These are phyloP conservation scores for Atherix ibis DNA, from an alignment of 2,888 invertebrate genomes.

Conservation along the genomic window DNA sequence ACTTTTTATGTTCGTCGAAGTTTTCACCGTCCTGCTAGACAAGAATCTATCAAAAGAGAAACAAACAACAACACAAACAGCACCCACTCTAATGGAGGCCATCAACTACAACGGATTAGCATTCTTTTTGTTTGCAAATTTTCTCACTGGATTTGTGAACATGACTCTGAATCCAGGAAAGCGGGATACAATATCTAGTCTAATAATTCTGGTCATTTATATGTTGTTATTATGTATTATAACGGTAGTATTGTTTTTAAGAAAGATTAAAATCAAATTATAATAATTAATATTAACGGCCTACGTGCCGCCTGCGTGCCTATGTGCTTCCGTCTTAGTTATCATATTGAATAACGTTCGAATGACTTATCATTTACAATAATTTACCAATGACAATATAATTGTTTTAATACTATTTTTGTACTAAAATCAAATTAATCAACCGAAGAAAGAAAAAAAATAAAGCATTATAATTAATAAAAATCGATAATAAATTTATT, in stretches of 20 bases:
- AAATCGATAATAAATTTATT: too few species aligned
- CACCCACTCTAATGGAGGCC: slow-evolving; percentile 46
- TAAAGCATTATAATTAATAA: too few species aligned
- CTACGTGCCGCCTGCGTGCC: too few species aligned
- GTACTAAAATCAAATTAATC: too few species aligned
- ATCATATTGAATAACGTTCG: too few species aligned
- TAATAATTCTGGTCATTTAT: slow-evolving; percentile 42
- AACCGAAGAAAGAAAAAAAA: too few species aligned
- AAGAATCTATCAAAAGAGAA: slow-evolving; percentile 1
- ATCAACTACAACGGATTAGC: slow-evolving; percentile 67
- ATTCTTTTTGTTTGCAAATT: slow-evolving; percentile 72
- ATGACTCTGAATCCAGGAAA: slow-evolving; percentile 47
- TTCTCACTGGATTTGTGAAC: slow-evolving; percentile 73
- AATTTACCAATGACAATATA: too few species aligned
- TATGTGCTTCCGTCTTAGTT: too few species aligned
- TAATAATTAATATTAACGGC: too few species aligned
- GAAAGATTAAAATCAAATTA: slow-evolving; percentile 32
- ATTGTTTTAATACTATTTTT: too few species aligned
- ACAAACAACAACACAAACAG: slow-evolving; percentile 20
- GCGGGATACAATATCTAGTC: slow-evolving; percentile 28
- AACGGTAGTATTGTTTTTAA: slow-evolving; percentile 26
- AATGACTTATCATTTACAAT: too few species aligned
- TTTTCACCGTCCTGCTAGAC: slow-evolving; percentile 13
- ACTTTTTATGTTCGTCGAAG: slow-evolving; percentile 40
- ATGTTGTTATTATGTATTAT: slow-evolving; percentile 33